phyloP scores from a whole-genome alignment of 1,140 invertebrate genomes.

The Augochlora pura region DNA sequence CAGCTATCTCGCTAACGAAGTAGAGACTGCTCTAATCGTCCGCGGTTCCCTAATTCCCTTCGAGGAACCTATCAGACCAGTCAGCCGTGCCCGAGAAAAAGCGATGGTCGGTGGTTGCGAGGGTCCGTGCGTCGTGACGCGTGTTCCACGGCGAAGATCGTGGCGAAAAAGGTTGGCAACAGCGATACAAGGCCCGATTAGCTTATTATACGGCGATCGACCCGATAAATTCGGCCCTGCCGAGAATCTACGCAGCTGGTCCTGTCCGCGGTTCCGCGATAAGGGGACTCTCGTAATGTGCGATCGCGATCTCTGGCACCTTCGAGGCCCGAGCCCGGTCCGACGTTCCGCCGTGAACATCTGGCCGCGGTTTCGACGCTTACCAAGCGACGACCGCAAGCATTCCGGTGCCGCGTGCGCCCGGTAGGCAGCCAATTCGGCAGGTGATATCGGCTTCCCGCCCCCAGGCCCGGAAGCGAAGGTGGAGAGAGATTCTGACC shows the following conservation, averaged over 20 bases:
- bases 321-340: background rate
- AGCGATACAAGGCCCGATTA: constrained; percentile 58
- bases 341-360: constrained; percentile 39
- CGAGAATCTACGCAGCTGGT: constrained; percentile 49
- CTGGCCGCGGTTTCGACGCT: constrained; percentile 64
- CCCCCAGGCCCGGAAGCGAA: constrained; percentile 57
- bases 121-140: background rate
- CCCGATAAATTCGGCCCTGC: constrained; percentile 42
- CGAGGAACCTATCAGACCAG: background rate
- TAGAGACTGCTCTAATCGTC: no score
- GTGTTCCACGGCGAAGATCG: constrained; percentile 3
- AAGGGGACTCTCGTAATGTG: constrained; percentile 48
- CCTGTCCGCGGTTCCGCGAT: constrained; percentile 35
- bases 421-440: constrained; percentile 49
- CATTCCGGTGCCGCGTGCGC: constrained; percentile 44
- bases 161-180: constrained; percentile 36
- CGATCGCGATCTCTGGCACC: constrained; percentile 61
- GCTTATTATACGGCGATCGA: constrained; percentile 51
- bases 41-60: no score
- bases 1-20: no score
- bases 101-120: background rate
- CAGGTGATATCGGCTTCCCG: constrained; percentile 59
- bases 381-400: constrained; percentile 54
- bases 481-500: constrained; percentile 55
- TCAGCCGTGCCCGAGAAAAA: background rate